Conservation (phyloP, 2,888 invertebrate species). For the Lasioglossum figueresi region DNA sequence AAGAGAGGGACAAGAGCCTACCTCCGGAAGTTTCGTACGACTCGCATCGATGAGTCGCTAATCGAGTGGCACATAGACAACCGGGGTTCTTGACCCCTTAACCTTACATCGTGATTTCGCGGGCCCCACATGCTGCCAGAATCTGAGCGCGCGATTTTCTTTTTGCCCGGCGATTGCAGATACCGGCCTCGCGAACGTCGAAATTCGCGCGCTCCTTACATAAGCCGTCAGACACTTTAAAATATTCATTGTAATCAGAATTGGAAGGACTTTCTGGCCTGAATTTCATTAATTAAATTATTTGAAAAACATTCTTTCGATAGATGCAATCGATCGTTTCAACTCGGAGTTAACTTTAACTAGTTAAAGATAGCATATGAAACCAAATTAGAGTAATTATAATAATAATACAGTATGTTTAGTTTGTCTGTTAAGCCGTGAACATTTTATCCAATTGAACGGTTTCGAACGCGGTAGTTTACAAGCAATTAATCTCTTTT, state of each 20-base stretch:
- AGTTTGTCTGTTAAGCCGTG: background rate
- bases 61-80: constrained; percentile 62
- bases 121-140: constrained; percentile 18
- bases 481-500: constrained; percentile 22
- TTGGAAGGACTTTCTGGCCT: no score
- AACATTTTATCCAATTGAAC: background rate
- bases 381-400: background rate
- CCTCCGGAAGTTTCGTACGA: constrained; percentile 66
- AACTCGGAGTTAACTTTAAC: background rate
- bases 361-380: background rate
- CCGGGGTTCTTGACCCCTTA: constrained; percentile 63
- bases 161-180: background rate
- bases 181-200: background rate
- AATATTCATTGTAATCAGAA: background rate
- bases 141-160: background rate
- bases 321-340: background rate
- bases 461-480: background rate
- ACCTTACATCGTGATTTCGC: constrained; percentile 49
- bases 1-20: constrained; percentile 41
- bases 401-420: background rate
- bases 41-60: constrained; percentile 63
- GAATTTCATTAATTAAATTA: no score
- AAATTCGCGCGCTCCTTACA: background rate
- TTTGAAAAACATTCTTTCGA: no score
- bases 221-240: background rate